Percentiles rank a stretch among this genome's conserved stretches.
phyloP scores from a whole-genome alignment of 2,888 invertebrate genomes.

The Eupithecia exiguata region DNA sequence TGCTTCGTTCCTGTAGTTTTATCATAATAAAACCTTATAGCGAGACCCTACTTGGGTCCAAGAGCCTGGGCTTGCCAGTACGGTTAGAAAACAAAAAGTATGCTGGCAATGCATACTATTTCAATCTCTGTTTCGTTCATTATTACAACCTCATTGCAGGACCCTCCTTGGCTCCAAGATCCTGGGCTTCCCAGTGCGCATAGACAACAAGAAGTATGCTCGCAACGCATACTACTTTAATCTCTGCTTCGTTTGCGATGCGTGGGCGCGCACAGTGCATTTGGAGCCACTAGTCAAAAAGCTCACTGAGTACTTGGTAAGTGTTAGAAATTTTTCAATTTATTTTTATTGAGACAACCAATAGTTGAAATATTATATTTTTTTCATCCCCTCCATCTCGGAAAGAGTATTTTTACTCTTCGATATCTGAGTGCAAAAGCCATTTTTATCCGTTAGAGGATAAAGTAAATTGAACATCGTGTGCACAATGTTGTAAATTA shows the following conservation, averaged over 20 bases:
- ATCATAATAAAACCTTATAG: no score
- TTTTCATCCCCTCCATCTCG: no score
- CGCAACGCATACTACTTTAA: slow-evolving; percentile 93
- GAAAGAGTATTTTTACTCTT: no score
- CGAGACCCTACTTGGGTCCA: background rate
- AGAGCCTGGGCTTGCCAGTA: slow-evolving; percentile 90
- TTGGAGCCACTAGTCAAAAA: slow-evolving; percentile 92
- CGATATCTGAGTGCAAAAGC: no score
- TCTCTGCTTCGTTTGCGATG: slow-evolving; percentile 91
- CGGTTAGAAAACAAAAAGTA: slow-evolving; percentile 91
- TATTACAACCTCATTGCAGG: slow-evolving; percentile 65
- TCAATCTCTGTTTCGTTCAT: background rate
- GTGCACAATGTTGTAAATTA: no score
- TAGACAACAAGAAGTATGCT: slow-evolving; percentile 90
- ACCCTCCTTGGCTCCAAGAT: slow-evolving; percentile 90
- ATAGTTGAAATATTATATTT: no score
- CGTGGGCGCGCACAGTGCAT: slow-evolving; percentile 89
- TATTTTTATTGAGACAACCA: background rate
- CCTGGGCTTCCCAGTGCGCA: slow-evolving; percentile 90
- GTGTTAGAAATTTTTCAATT: slow-evolving; percentile 45
- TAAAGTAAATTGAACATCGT: no score
- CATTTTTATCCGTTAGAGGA: no score
- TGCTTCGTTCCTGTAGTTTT: background rate
- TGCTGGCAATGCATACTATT: slow-evolving; percentile 87
- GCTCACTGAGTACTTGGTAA: slow-evolving; percentile 90